Conservation (phyloP, 2,113 vertebrate genomes). For the Ctenomys sociabilis region DNA sequence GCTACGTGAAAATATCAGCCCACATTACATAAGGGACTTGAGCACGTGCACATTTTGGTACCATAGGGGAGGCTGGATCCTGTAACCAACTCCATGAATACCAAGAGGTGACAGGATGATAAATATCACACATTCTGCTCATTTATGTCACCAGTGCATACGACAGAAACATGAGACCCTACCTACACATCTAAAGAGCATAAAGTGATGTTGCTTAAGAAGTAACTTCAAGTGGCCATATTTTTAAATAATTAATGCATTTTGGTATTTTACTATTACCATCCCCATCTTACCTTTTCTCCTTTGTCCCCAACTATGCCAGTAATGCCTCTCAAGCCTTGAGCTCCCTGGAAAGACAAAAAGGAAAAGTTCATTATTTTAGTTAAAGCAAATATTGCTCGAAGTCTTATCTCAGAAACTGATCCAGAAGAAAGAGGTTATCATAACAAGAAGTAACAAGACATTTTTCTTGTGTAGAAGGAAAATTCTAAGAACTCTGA, state of each 20-base stretch:
- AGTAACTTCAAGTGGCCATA: not conserved
- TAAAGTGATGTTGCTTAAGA: not conserved
- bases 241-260: not conserved
- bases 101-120: not conserved
- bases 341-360: slow-evolving; percentile 89
- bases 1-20: not conserved
- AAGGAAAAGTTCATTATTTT: not conserved
- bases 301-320: slow-evolving; percentile 94
- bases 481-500: slow-evolving; percentile 23
- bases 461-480: not conserved
- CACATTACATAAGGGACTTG: not conserved
- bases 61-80: not conserved
- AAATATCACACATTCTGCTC: not conserved
- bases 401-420: not conserved
- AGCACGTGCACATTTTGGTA: not conserved
- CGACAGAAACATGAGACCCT: not conserved
- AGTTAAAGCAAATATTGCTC: not conserved
- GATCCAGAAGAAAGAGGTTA: not conserved
- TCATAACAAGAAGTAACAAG: slow-evolving; percentile 12
- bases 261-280: not conserved
- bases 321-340: slow-evolving; percentile 93
- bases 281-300: slow-evolving; percentile 88
- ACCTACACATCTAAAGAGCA: not conserved
- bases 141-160: not conserved
- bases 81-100: not conserved